Percentiles rank a stretch among this genome's conserved stretches.
Evolutionary conservation across 2,888 invertebrate species (phyloP).

Genomic region (Yponomeuta plumbellus): DNA sequence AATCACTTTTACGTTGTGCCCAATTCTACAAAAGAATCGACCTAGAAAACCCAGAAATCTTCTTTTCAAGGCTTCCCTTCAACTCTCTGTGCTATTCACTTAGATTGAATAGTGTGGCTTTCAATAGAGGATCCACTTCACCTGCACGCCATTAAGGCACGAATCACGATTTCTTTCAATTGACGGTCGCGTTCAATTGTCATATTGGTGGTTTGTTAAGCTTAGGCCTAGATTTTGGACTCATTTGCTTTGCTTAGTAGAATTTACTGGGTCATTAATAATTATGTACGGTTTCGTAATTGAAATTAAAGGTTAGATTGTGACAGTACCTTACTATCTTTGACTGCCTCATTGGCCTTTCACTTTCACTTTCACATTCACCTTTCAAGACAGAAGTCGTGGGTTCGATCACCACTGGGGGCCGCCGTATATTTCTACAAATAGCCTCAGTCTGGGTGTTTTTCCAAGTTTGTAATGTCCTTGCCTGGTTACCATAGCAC

Average conservation of each 20-base stretch:
- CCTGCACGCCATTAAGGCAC: slow-evolving; percentile 10
- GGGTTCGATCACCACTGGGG: too few relatives aligned
- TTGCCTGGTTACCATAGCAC: too few relatives aligned
- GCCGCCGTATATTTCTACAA: too few relatives aligned
- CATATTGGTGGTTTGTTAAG: neutral
- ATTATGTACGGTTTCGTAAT: too few relatives aligned
- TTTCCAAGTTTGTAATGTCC: too few relatives aligned
- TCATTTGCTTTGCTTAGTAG: neutral
- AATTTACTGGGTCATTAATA: neutral
- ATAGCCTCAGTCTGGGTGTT: too few relatives aligned
- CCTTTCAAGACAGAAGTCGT: too few relatives aligned
- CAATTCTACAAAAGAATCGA: neutral
- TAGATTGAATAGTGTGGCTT: slow-evolving; percentile 3
- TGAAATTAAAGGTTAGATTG: too few relatives aligned
- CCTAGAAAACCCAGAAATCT: neutral
- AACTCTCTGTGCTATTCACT: neutral
- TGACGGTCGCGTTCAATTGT: neutral
- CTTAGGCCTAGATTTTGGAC: neutral
- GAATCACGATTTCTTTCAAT: slow-evolving; percentile 10
- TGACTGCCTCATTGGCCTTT: too few relatives aligned
- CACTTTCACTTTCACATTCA: too few relatives aligned
- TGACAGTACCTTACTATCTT: too few relatives aligned
- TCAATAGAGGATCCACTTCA: neutral
- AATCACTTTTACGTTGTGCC: neutral
- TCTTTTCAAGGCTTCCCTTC: neutral